Percentiles rank a stretch among this genome's conserved stretches.
phyloP scores from a whole-genome alignment of 2,113 vertebrate genomes.

The Saccopteryx bilineata region DNA sequence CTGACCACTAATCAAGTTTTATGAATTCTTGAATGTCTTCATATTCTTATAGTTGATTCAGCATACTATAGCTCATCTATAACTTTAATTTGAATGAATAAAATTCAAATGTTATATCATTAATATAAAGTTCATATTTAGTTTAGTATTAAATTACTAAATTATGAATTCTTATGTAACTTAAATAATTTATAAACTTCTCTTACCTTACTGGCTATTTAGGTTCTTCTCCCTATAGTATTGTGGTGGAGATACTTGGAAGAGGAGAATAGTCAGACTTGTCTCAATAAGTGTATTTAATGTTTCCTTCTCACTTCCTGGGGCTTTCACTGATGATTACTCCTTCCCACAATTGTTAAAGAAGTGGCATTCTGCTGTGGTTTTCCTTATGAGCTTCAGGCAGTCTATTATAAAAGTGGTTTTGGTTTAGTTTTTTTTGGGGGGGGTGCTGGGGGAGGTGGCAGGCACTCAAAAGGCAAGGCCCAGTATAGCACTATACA shows the following conservation, averaged over 20 bases:
- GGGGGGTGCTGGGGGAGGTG: neutral
- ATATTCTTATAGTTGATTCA: slow-evolving; percentile 25
- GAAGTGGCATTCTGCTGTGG: slow-evolving; percentile 51
- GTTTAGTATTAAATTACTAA: slow-evolving; percentile 53
- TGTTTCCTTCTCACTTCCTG: slow-evolving; percentile 25
- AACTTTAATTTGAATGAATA: slow-evolving; percentile 52
- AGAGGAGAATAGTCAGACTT: slow-evolving; percentile 59
- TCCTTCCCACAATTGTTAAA: slow-evolving; percentile 31
- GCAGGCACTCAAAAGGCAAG: slow-evolving; percentile 37
- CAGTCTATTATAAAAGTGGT: slow-evolving; percentile 57
- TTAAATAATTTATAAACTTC: slow-evolving; percentile 37
- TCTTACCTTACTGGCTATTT: slow-evolving; percentile 37
- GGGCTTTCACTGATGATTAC: neutral
- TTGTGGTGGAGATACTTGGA: slow-evolving; percentile 35
- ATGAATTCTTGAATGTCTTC: slow-evolving; percentile 52
- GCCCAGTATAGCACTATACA: neutral
- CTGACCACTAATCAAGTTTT: slow-evolving; percentile 50
- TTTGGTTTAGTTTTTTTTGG: slow-evolving; percentile 38
- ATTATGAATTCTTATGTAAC: slow-evolving; percentile 59
- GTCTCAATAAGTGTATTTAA: neutral
- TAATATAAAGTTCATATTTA: slow-evolving; percentile 56
- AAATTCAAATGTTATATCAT: slow-evolving; percentile 36
- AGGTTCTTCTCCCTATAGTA: neutral
- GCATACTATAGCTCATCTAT: neutral
- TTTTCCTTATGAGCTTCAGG: slow-evolving; percentile 36